phyloP scores from a whole-genome alignment of 2,888 invertebrate species.

The Kryphioiulus occultus region DNA sequence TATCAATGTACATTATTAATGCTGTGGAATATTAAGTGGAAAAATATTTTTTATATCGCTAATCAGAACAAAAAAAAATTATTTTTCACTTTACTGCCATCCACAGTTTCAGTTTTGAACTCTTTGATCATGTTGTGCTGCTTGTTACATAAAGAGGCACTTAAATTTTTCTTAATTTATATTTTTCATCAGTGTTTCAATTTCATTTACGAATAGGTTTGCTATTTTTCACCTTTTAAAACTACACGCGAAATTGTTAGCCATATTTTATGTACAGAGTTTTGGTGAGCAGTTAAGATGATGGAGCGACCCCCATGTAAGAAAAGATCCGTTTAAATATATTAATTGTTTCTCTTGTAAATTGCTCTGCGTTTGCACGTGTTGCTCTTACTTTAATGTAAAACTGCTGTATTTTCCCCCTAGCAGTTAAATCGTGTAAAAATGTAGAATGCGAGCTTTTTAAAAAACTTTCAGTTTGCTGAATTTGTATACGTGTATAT shows the following conservation, averaged over 20 bases:
- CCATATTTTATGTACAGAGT: neutral
- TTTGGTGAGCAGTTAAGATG: neutral
- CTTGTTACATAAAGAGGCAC: neutral
- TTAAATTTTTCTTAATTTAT: constrained; percentile 16
- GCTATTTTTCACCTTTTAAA: constrained; percentile 3
- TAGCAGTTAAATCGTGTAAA: constrained; percentile 18
- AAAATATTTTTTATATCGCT: constrained; percentile 26
- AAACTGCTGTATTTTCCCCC: constrained; percentile 21
- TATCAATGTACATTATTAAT: constrained; percentile 32
- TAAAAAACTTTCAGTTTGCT: constrained; percentile 42
- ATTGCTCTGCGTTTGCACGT: constrained; percentile 20
- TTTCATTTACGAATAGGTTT: neutral
- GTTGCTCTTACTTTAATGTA: neutral
- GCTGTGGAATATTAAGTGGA: neutral
- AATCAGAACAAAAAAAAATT: constrained; percentile 28
- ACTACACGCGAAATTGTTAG: neutral
- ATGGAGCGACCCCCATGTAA: neutral
- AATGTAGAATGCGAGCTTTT: constrained; percentile 42
- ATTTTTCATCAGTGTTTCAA: neutral
- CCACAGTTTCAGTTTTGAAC: neutral
- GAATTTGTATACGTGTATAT: constrained; percentile 48
- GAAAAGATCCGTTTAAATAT: neutral
- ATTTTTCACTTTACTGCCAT: constrained; percentile 40
- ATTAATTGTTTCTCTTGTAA: constrained; percentile 29
- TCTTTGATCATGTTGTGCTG: neutral